Conservation (phyloP, 2,888 invertebrate genomes). For the Eilema caniola region DNA sequence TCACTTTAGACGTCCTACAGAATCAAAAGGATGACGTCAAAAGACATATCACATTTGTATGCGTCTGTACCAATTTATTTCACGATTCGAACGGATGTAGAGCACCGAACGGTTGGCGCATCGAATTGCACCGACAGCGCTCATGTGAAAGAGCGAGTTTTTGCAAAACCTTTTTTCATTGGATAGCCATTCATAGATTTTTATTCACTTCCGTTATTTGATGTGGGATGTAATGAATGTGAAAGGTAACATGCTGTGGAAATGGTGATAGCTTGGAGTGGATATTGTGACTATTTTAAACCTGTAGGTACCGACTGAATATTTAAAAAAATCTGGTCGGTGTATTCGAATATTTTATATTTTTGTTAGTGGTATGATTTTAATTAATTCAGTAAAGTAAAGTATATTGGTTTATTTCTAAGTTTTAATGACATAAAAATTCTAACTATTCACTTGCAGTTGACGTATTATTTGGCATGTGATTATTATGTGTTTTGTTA, state of each 20-base stretch:
- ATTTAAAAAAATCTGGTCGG: neutral
- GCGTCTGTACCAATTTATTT: conserved; percentile 53
- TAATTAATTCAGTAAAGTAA: no score
- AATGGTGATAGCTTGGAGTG: neutral
- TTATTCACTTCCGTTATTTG: conserved; percentile 35
- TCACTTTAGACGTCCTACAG: neutral
- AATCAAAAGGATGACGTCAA: conserved; percentile 29
- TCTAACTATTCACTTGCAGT: no score
- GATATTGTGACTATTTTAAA: neutral
- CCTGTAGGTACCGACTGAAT: neutral
- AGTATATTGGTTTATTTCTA: no score
- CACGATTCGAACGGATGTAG: conserved; percentile 35
- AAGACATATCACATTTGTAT: conserved; percentile 46
- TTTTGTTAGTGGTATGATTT: no score
- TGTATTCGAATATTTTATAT: no score
- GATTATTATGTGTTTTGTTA: no score
- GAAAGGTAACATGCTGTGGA: conserved; percentile 12
- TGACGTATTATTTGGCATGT: no score
- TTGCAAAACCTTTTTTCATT: conserved; percentile 45
- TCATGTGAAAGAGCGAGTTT: conserved; percentile 59
- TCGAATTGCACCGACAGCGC: conserved; percentile 48
- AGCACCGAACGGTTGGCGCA: conserved; percentile 39
- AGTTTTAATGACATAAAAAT: no score
- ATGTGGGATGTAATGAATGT: conserved; percentile 25
- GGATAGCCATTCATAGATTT: conserved; percentile 44